phyloP scores from a whole-genome alignment of 1,140 invertebrate genomes.

The Drosophila tristis region DNA sequence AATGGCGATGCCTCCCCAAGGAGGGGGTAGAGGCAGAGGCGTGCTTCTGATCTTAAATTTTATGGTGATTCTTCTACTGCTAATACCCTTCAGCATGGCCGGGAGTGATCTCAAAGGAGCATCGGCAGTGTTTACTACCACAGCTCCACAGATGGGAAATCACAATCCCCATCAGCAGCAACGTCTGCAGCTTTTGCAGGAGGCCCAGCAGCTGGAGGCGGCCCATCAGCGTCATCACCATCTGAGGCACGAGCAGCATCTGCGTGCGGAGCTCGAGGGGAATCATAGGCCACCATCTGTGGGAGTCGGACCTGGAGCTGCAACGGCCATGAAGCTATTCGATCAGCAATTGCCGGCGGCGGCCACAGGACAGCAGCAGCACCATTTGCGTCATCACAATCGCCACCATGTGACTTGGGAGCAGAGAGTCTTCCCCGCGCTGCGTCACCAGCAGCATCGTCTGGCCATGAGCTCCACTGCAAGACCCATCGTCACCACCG shows the following conservation, averaged over 20 bases:
- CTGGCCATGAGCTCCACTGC: slow-evolving; percentile 15
- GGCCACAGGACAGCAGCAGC: slow-evolving; percentile 51
- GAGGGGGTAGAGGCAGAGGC: background rate
- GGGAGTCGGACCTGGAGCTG: slow-evolving; percentile 15
- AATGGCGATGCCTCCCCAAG: slow-evolving; percentile 14
- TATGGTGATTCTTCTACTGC: slow-evolving; percentile 25
- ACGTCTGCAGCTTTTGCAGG: slow-evolving; percentile 62
- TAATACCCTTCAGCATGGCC: slow-evolving; percentile 29
- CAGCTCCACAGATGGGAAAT: slow-evolving; percentile 18
- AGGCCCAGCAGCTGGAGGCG: slow-evolving; percentile 53
- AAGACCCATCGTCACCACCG: slow-evolving; percentile 22
- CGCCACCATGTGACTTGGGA: slow-evolving; percentile 68
- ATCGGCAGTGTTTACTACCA: slow-evolving; percentile 34
- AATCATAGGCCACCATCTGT: slow-evolving; percentile 31
- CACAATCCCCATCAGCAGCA: slow-evolving; percentile 43
- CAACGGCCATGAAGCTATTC: background rate
- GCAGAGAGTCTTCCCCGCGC: slow-evolving; percentile 58
- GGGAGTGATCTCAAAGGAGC: slow-evolving; percentile 17
- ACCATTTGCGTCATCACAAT: slow-evolving; percentile 72
- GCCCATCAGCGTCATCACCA: slow-evolving; percentile 55
- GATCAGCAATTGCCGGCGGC: slow-evolving; percentile 20
- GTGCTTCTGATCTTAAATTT: slow-evolving; percentile 6
- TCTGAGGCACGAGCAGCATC: slow-evolving; percentile 66
- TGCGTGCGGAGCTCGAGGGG: slow-evolving; percentile 62
- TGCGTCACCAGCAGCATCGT: slow-evolving; percentile 53